Conservation (phyloP, 2,113 vertebrate genomes). For the Mormyrus iriodes region DNA sequence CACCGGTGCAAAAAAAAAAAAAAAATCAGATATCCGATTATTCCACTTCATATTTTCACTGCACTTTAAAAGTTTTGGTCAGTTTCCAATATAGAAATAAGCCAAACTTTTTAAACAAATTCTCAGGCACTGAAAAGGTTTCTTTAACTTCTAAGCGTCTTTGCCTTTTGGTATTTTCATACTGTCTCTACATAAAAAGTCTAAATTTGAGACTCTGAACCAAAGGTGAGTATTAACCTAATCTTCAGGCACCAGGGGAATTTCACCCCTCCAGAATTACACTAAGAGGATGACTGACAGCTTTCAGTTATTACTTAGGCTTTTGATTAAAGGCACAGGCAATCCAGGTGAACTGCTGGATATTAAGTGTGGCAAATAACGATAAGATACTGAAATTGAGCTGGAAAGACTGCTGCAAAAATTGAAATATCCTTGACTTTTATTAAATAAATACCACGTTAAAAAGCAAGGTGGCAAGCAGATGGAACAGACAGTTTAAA, state of each 20-base stretch:
- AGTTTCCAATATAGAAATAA: background rate
- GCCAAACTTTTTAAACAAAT: background rate
- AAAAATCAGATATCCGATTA: background rate
- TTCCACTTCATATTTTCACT: background rate
- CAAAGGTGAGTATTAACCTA: conserved; percentile 5
- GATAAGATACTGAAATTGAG: conserved; percentile 7
- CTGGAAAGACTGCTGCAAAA: background rate
- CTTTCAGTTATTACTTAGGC: background rate
- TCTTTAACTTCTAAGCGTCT: background rate
- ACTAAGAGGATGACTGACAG: background rate
- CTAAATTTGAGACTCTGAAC: background rate
- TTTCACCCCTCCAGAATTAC: background rate
- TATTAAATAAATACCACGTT: background rate
- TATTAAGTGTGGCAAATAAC: background rate
- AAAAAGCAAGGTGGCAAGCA: background rate
- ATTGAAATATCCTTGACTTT: background rate
- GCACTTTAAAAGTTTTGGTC: background rate
- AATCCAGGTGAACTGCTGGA: conserved; percentile 16
- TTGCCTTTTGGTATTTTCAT: background rate
- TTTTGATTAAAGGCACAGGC: background rate
- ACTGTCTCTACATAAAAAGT: background rate
- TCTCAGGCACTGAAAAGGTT: background rate
- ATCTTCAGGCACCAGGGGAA: background rate
- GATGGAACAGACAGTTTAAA: background rate
- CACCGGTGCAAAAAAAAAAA: background rate